Base-by-base conservation (phyloP, 2,797 vertebrate species). In the Emys orbicularis region DNA sequence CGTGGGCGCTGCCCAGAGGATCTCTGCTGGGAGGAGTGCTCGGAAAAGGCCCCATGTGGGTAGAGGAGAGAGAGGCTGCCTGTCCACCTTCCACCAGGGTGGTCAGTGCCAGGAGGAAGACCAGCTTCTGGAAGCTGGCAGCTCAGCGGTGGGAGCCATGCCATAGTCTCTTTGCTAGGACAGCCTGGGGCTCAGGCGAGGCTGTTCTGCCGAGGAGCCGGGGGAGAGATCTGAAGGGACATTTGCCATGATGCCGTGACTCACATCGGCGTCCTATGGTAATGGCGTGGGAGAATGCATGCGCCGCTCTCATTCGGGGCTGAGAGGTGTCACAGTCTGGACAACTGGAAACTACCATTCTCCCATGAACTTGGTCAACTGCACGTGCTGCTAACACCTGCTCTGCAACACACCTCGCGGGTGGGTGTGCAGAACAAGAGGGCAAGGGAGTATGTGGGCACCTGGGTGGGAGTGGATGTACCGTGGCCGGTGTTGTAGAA, bases 301-400 rank as follows among this genome's bases (percentile, higher is more conserved):
- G 31, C 8, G 2, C 15, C 37, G 2, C 68, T 12, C 37, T 44
- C 49, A 9, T 79, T 13, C 65, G 80, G 82, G 25, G 87, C 87
- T 37, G 82, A 5, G 34, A 61, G 4, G n/a, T 72, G 54, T 76
- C 94, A 13, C 34, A 5, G 7, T 74, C 92, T 77, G 12, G 19
- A 44, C 83, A 41, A 72, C 31, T 31, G 59, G 80, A 88, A 87
- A 54, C 86, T 12, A 5, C 53, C 83, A 54, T 52, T 49, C 87
- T 93, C 88, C 95, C 53, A 23, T 0, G 59, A 96, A 91, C 92
- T 56, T 91, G 91, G 88, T 90, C 85, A 93, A 50, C 84, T 65
- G 77, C 93, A 87, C 84, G 37, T 19, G 81, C 54, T 86, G 90
- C 90, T 84, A 83, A 93, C 84, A 87, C 88, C 93, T 93, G 96